These are phyloP conservation scores for Fragum fragum DNA, from an alignment of 2,888 invertebrate species.

Conservation along the genomic window DNA sequence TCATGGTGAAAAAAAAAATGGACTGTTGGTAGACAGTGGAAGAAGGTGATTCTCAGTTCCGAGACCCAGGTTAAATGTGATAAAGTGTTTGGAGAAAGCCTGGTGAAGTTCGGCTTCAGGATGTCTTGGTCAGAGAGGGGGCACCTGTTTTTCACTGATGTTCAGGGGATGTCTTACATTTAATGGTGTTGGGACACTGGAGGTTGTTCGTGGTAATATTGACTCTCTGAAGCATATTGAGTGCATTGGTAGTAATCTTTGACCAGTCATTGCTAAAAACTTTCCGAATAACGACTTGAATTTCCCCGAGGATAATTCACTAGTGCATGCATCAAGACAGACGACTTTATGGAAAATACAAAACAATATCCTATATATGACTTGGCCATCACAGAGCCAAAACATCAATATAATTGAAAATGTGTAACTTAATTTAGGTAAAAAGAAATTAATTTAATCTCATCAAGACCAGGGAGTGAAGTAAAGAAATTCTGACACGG, in stretches of 20 bases:
- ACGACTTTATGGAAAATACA: slow-evolving; percentile 5
- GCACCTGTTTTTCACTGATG: background rate
- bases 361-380: slow-evolving; percentile 30
- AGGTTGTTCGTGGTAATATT: slow-evolving; percentile 1
- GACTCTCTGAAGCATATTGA: background rate
- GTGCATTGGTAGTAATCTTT: background rate
- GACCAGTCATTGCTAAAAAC: slow-evolving; percentile 4
- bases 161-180: background rate
- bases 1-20: too few species aligned
- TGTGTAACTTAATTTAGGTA: background rate
- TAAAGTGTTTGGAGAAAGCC: background rate
- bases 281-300: background rate
- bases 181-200: background rate
- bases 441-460: too few species aligned
- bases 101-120: background rate
- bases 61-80: background rate
- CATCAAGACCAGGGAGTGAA: too few species aligned
- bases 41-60: too few species aligned
- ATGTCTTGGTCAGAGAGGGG: slow-evolving; percentile 1
- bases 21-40: too few species aligned
- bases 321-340: background rate
- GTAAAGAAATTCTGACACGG: too few species aligned
- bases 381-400: background rate
- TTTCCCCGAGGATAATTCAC: background rate
- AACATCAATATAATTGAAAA: slow-evolving; percentile 10